phyloP scores from a whole-genome alignment of 92 coral and sea anemone species.

The Siderastrea siderea region DNA sequence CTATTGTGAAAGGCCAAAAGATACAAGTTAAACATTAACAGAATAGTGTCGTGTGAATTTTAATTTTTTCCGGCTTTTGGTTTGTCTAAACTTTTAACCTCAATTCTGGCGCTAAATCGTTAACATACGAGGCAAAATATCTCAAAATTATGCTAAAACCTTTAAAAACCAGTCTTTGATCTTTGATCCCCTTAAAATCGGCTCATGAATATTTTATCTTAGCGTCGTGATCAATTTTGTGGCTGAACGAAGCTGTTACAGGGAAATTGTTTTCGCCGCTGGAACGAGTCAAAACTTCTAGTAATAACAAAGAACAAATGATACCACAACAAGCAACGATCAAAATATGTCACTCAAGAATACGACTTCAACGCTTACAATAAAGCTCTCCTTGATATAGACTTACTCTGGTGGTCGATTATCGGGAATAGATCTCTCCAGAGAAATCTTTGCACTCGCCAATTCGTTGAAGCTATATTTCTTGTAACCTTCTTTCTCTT shows the following conservation, averaged over 20 bases:
- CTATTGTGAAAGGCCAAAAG: neutral
- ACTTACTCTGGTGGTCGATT: slow-evolving; percentile 93
- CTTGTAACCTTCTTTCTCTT: slow-evolving; percentile 73
- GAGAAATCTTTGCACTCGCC: slow-evolving; percentile 91
- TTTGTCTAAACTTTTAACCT: neutral
- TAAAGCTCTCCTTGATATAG: neutral
- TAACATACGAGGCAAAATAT: neutral
- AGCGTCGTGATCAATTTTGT: neutral
- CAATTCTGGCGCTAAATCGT: neutral
- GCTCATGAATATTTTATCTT: slow-evolving; percentile 14
- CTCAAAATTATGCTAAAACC: neutral
- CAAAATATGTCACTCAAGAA: neutral
- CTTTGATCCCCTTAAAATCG: slow-evolving; percentile 16
- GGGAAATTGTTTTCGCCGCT: slow-evolving; percentile 12
- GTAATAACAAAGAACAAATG: neutral
- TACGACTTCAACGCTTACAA: neutral
- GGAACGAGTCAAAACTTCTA: slow-evolving; percentile 1
- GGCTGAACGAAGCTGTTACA: neutral
- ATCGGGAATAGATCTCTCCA: slow-evolving; percentile 92
- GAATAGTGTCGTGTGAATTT: too few relatives aligned
- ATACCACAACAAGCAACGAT: neutral
- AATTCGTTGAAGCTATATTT: slow-evolving; percentile 92
- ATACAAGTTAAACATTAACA: slow-evolving; percentile 8
- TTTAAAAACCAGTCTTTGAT: neutral
- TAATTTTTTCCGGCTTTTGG: too few relatives aligned